Evolutionary conservation across 1,140 invertebrate species (phyloP), one percentile per base, ranked within the genome.

Genomic region (Theocolax elegans): DNA sequence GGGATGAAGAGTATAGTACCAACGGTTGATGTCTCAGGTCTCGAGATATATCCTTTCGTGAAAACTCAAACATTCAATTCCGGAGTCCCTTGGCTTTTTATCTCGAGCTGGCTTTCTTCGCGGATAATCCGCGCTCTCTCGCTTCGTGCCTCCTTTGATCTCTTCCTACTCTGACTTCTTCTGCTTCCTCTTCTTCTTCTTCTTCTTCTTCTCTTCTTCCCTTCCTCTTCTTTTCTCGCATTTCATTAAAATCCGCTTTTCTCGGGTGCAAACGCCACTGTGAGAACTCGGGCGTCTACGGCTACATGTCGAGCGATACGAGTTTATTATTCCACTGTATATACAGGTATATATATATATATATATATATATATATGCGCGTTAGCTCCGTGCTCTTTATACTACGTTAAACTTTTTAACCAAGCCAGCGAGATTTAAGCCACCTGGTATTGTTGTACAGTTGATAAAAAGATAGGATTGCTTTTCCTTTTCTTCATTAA

Each of bases 21-120:
- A 10, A 27, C 53, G 25, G 48, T 69, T 56, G 58, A 60, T 60
- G 67, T 42, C 54, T 31, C 31, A 56, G 56, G 40, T 73, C 62
- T 65, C 69, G 63, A 21, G 29, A 58, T 25, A 25, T 58, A 42
- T 59, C 40, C 51, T 13, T n/a, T n/a, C n/a, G n/a, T 67, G 69
- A 76, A 65, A 71, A 23, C 38, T 67, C 65, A 67, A 59, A 69
- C 74, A 75, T 74, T 76, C 75, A 70, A 74, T 65, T 70, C 48
- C 54, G 19, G 42, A n/a, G 8, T n/a, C 38, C 13, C 29, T 10
- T 53, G 40, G 13, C 46, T 51, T 49, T 38, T 56, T 19, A 2
- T 31, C 8, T 8, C 3, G 12, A n/a, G 21, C 31, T 17, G 3
- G 46, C 54, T 67, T 60, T 38, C 62, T n/a, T 8, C 53, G 15